Evolutionary conservation across 2,113 vertebrate species (phyloP).

Genomic region (Saguinus imperator): DNA sequence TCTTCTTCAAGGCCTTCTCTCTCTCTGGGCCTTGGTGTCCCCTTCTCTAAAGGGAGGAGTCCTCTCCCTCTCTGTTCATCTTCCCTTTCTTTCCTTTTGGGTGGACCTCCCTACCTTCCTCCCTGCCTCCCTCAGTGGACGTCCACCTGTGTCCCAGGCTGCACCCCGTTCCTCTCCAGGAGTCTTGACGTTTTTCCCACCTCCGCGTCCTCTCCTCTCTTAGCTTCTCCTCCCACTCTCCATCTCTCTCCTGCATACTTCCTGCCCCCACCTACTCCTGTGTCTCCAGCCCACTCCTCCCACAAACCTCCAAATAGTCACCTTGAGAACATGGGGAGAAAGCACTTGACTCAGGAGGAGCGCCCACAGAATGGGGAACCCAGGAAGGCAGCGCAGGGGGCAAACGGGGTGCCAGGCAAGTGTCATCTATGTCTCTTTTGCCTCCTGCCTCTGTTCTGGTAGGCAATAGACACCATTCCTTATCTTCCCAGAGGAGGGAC

Average conservation of each 20-base stretch:
- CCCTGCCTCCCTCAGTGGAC: rapidly evolving
- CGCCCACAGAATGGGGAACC: background rate
- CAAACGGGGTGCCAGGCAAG: background rate
- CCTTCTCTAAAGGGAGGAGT: background rate
- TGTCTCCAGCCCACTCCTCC: conserved; percentile 22
- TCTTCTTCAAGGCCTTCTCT: background rate
- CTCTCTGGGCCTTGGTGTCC: background rate
- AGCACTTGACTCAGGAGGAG: background rate
- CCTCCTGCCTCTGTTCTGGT: background rate
- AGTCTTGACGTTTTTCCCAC: background rate
- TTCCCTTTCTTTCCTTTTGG: background rate
- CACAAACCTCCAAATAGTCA: background rate
- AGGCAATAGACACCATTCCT: background rate
- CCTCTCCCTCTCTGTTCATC: background rate
- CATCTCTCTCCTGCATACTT: background rate
- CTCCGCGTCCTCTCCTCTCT: conserved; percentile 13
- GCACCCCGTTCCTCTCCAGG: background rate
- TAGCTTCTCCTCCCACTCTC: background rate
- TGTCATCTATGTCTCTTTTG: background rate
- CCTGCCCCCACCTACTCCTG: background rate
- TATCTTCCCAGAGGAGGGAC: background rate
- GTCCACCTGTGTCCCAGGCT: background rate
- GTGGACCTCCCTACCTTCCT: background rate
- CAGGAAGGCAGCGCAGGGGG: background rate
- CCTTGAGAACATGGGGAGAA: background rate